Conservation (phyloP, 1,140 invertebrate species). For the Lasaia peninsularis region DNA sequence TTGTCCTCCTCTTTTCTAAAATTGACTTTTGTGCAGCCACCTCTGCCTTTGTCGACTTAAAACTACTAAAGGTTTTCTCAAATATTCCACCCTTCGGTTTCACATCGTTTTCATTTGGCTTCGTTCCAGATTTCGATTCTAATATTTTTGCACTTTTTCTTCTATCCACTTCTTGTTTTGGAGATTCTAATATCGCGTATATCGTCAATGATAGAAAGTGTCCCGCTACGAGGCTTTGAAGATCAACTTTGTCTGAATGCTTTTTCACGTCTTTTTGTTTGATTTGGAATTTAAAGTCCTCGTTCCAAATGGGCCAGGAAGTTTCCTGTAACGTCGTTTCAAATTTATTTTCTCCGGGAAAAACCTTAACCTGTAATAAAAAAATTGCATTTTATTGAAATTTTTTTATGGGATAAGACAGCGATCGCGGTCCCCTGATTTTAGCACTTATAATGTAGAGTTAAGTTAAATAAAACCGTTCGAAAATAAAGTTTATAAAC, state of each 20-base stretch:
- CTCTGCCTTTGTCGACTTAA: constrained; percentile 63
- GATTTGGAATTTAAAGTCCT: constrained; percentile 84
- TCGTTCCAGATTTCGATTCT: constrained; percentile 70
- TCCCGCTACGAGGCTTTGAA: constrained; percentile 78
- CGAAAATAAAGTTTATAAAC: too few species aligned
- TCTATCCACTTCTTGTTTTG: constrained; percentile 56
- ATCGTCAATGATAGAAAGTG: constrained; percentile 86
- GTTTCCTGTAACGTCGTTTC: constrained; percentile 85
- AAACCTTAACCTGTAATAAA: constrained; percentile 82
- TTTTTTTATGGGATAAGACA: too few species aligned
- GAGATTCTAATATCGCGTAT: constrained; percentile 83
- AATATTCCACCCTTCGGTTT: constrained; percentile 49
- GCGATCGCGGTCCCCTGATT: too few species aligned
- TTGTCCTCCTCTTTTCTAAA: constrained; percentile 80
- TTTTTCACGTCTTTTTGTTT: constrained; percentile 69
- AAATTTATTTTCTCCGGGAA: constrained; percentile 84
- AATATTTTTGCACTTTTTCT: constrained; percentile 54
- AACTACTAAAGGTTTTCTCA: constrained; percentile 62
- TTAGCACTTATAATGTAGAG: too few species aligned
- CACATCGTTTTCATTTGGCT: constrained; percentile 56
- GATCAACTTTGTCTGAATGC: constrained; percentile 47
- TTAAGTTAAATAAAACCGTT: too few species aligned
- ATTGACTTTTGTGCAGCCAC: constrained; percentile 63
- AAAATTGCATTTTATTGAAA: neutral
- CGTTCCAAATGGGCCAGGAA: constrained; percentile 87